These are phyloP conservation scores for Laspeyria flexula DNA, from an alignment of 2,888 invertebrate species.

Conservation along the genomic window DNA sequence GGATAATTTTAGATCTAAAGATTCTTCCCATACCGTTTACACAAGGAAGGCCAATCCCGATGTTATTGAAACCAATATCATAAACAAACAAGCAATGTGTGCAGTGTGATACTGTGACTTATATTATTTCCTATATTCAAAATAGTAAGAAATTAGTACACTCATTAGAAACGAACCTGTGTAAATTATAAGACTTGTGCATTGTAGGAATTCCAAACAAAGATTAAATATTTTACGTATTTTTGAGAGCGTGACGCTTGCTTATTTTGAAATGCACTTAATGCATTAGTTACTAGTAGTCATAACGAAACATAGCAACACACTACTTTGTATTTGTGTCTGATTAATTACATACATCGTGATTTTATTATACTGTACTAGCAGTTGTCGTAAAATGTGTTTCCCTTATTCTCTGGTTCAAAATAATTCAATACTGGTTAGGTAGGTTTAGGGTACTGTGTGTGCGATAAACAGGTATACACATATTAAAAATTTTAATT, in stretches of 20 bases:
- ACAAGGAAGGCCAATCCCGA: no score
- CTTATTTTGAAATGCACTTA: conserved; percentile 55
- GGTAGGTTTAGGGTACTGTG: no score
- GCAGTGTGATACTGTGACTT: not conserved
- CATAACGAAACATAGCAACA: conserved; percentile 5
- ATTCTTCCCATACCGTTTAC: no score
- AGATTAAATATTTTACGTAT: conserved; percentile 35
- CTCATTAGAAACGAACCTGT: conserved; percentile 1
- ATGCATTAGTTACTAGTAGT: conserved; percentile 10
- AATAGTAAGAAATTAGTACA: conserved; percentile 2
- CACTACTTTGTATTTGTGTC: conserved; percentile 6
- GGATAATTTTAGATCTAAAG: no score
- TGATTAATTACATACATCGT: not conserved
- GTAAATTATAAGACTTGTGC: conserved; percentile 1
- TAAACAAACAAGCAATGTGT: no score
- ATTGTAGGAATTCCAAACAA: conserved; percentile 1
- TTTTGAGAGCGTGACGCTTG: conserved; percentile 66
- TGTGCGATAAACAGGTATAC: no score
- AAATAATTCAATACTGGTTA: no score
- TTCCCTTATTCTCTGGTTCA: no score
- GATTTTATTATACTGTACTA: not conserved
- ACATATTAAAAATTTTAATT: no score
- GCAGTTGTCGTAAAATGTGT: no score
- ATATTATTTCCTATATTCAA: no score
- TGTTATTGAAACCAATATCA: no score